Conservation (phyloP, 2,797 vertebrate species). For the Sebastolobus alascanus region DNA sequence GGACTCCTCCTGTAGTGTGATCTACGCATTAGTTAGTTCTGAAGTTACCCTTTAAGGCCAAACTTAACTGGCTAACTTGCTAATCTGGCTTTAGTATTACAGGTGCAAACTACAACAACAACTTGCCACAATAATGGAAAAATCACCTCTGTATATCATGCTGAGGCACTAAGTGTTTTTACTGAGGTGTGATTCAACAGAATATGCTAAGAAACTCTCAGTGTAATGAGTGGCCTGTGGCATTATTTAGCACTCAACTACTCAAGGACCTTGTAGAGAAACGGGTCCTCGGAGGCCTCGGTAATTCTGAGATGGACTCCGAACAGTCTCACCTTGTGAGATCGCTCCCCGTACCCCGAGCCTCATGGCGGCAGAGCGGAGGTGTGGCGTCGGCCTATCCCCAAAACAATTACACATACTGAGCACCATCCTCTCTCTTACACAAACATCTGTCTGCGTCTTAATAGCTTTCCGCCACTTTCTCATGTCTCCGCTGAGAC, state of each 20-base stretch:
- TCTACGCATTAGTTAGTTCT: too few species aligned
- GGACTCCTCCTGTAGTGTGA: too few species aligned
- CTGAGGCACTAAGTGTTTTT: not conserved
- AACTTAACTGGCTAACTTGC: not conserved
- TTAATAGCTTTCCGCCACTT: slow-evolving; percentile 22
- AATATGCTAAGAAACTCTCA: not conserved
- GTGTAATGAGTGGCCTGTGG: slow-evolving; percentile 18
- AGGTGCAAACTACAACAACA: too few species aligned
- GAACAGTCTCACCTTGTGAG: slow-evolving; percentile 26
- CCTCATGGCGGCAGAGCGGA: slow-evolving; percentile 23
- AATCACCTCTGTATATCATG: too few species aligned
- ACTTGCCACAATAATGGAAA: too few species aligned
- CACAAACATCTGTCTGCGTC: slow-evolving; percentile 29
- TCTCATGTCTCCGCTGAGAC: slow-evolving; percentile 12
- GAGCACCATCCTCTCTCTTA: slow-evolving; percentile 7
- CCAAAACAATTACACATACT: slow-evolving; percentile 29
- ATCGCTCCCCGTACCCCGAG: not conserved
- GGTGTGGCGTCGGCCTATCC: slow-evolving; percentile 27
- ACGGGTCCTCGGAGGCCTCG: not conserved
- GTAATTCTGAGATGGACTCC: slow-evolving; percentile 8
- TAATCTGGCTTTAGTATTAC: not conserved
- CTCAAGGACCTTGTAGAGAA: slow-evolving; percentile 16
- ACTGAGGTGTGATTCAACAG: not conserved
- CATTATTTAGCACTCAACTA: slow-evolving; percentile 25
- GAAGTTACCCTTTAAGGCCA: not conserved